Evolutionary conservation across 1,140 invertebrate species (phyloP).

Genomic region (Bradynema listronoti): DNA sequence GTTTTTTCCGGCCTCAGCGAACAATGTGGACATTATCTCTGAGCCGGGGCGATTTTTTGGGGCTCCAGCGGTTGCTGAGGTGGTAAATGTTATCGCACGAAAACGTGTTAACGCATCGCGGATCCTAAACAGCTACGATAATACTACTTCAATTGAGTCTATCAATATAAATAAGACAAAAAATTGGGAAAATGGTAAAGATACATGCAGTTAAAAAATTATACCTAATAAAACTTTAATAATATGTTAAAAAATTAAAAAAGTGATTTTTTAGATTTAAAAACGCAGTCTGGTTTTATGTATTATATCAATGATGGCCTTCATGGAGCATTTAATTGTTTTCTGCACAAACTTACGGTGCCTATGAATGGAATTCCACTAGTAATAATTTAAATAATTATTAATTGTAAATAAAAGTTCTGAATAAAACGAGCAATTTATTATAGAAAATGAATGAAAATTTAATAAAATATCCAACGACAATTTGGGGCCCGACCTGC

Average conservation of each 20-base stretch:
- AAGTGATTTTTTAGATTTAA: too few species aligned
- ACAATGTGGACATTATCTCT: conserved; percentile 72
- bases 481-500: conserved; percentile 89
- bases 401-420: conserved; percentile 65
- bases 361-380: conserved; percentile 65
- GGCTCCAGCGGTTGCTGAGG: conserved; percentile 82
- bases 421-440: neutral
- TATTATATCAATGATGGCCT: conserved; percentile 95
- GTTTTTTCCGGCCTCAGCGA: conserved; percentile 68
- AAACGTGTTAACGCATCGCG: conserved; percentile 63
- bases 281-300: conserved; percentile 62
- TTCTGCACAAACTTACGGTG: conserved; percentile 83
- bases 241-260: too few species aligned
- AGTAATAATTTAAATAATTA: conserved; percentile 57
- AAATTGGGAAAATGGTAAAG: neutral
- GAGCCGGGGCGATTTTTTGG: conserved; percentile 94
- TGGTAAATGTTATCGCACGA: conserved; percentile 76
- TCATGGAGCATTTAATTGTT: conserved; percentile 94
- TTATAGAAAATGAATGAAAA: neutral
- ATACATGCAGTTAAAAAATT: conserved; percentile 4
- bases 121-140: conserved; percentile 36
- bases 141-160: neutral
- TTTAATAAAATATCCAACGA: conserved; percentile 40
- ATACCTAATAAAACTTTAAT: neutral
- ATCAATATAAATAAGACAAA: neutral